These are phyloP conservation scores for Trissolcus basalis DNA, from an alignment of 1,140 invertebrate genomes.

Conservation along the genomic window DNA sequence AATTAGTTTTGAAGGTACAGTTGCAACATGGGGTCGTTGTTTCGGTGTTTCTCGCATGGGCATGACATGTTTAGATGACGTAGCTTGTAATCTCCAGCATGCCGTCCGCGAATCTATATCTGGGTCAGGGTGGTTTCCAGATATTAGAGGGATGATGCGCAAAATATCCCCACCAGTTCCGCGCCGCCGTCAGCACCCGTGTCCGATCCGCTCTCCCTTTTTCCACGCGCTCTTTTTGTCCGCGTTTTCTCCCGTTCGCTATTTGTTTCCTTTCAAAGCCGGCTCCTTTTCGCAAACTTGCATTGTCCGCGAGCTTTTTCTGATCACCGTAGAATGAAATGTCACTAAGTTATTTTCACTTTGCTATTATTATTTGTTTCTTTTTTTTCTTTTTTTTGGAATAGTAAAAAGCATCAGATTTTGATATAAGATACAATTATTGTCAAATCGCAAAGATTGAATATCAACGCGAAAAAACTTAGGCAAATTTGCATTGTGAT, in stretches of 20 bases:
- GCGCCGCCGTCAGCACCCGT: conserved; percentile 26
- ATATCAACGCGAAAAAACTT: no score
- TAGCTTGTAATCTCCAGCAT: conserved; percentile 43
- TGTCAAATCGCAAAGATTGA: no score
- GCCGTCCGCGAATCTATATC: conserved; percentile 60
- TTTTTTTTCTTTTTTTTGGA: no score
- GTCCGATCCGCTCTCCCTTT: conserved; percentile 40
- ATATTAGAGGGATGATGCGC: conserved; percentile 74
- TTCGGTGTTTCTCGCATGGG: conserved; percentile 12
- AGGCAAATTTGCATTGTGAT: no score
- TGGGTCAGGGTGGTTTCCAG: conserved; percentile 72
- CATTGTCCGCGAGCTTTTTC: conserved; percentile 24
- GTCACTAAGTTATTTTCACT: conserved; percentile 1
- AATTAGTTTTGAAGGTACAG: conserved; percentile 1
- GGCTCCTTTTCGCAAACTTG: conserved; percentile 15
- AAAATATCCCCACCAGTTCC: conserved; percentile 70
- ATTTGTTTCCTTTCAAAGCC: conserved; percentile 15
- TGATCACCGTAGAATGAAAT: conserved; percentile 2
- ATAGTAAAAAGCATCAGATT: no score
- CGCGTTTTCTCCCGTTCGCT: neutral
- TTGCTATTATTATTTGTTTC: neutral
- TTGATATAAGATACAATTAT: no score
- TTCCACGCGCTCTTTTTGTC: conserved; percentile 22
- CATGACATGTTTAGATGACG: conserved; percentile 4
- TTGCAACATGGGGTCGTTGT: conserved; percentile 20